Conservation (phyloP, 2,797 vertebrate species). For the Margarornis squamiger region DNA sequence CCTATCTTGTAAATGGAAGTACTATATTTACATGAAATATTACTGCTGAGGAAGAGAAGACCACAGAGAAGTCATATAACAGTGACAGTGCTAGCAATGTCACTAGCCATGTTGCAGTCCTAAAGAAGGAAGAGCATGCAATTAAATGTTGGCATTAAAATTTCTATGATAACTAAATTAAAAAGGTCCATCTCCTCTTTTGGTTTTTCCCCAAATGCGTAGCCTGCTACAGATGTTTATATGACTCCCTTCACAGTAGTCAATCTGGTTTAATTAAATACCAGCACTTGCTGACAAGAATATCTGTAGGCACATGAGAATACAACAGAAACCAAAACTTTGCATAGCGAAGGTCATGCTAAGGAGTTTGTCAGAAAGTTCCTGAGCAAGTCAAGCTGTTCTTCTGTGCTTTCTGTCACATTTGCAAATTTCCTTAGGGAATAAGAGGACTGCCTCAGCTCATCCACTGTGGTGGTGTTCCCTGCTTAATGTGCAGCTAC, state of each 20-base stretch:
- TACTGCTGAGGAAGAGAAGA: not conserved
- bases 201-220: not conserved
- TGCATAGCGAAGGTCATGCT: not conserved
- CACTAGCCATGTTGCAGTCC: not conserved
- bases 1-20: not conserved
- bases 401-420: not conserved
- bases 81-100: not conserved
- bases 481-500: not conserved
- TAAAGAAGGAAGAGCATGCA: not conserved
- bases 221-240: not conserved
- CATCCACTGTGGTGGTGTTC: not conserved
- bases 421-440: not conserved
- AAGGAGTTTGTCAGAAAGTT: not conserved
- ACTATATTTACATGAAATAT: not conserved
- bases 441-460: not conserved
- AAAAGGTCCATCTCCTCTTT: not conserved
- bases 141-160: not conserved
- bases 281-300: not conserved
- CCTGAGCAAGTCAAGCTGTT: not conserved
- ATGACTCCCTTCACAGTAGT: not conserved
- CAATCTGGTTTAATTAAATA: slow-evolving; percentile 5
- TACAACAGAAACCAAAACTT: slow-evolving; percentile 3
- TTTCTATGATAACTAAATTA: not conserved
- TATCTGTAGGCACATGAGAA: not conserved
- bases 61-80: not conserved